Base-by-base conservation (phyloP, 2,113 vertebrate species). In the Motacilla alba region DNA sequence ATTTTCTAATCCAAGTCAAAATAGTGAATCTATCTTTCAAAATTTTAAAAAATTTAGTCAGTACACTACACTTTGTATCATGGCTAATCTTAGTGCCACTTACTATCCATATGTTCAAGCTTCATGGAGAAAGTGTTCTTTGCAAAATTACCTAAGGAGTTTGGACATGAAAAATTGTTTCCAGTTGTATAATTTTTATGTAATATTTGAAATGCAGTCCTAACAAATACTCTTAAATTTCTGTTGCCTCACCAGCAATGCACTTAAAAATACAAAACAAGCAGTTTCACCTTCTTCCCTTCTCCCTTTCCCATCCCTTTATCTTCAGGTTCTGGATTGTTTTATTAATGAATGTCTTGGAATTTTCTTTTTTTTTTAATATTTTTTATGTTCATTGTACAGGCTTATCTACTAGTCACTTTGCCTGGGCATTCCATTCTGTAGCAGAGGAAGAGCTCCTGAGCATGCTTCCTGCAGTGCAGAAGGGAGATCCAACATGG, bases 351-450 rank as follows among this genome's bases (percentile, higher is more conserved):
- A 53, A 27, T 64, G 3, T 64, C 2, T 28, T 43, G 17, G 30
- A 55, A 14, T 26, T 35, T 39, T 52, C 2, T 59, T 19, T 53
- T 24, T 47, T 17, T 33, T 47, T 75, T 14, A 35, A 19, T 22
- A 16, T 47, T 18, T 39, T n/a, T 62, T 31, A 69, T 92, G 9
- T 4, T 67, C 56, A 56, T 96, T 92, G 39, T 85, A 6, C 88
- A 99, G 99, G 99, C 26, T 96, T 99, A 81, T 99, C 99, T 73
- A 99, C 99, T 10, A 98, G 99, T 96, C 99, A 99, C 89, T 99
- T 99, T 96, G 99, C 99, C 67, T 99, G 99, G 99, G 99, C 99
- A 2, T 99, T 99, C 97, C 99, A 99, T 96, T 99, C 99, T 4
- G 99, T 99, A 90, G 99, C 99, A 1, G 99, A 99, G 97, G 99